Evolutionary conservation across 2,888 invertebrate genomes (phyloP).

Genomic region (Frankliniella fusca): DNA sequence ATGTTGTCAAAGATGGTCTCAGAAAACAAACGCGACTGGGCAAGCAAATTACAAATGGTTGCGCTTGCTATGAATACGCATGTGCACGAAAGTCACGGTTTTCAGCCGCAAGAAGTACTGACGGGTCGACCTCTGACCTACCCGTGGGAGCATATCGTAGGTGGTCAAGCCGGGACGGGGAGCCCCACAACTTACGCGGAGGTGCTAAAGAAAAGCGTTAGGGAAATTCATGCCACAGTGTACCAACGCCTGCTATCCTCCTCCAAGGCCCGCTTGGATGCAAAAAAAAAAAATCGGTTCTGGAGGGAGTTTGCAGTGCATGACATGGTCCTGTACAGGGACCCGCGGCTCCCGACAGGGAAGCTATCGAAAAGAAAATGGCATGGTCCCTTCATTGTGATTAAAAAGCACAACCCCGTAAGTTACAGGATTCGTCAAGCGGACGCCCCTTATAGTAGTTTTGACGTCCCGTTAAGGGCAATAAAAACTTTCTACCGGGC

Average conservation of each 20-base stretch:
- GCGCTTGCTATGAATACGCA: neutral
- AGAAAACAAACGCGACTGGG: neutral
- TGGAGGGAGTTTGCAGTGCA: neutral
- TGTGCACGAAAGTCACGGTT: neutral
- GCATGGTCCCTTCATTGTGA: neutral
- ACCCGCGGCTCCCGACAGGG: neutral
- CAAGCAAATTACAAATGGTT: neutral
- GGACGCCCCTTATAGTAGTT: neutral
- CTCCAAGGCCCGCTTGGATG: neutral
- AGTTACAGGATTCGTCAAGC: neutral
- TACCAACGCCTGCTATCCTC: neutral
- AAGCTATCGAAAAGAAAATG: too few relatives aligned
- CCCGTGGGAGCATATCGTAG: neutral
- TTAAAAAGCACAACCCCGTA: too few relatives aligned
- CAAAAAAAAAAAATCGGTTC: neutral
- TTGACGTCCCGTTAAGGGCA: neutral
- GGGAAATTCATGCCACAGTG: neutral
- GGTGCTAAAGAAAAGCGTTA: neutral
- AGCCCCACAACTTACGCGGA: neutral
- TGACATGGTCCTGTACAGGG: neutral
- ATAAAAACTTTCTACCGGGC: neutral
- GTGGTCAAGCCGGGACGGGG: neutral
- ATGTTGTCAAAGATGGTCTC: neutral
- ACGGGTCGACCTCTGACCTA: neutral
- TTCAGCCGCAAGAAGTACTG: neutral